Evolutionary conservation across 1,140 invertebrate species (phyloP), one percentile per base, ranked within the genome.

Genomic region (Neodiprion fabricii): DNA sequence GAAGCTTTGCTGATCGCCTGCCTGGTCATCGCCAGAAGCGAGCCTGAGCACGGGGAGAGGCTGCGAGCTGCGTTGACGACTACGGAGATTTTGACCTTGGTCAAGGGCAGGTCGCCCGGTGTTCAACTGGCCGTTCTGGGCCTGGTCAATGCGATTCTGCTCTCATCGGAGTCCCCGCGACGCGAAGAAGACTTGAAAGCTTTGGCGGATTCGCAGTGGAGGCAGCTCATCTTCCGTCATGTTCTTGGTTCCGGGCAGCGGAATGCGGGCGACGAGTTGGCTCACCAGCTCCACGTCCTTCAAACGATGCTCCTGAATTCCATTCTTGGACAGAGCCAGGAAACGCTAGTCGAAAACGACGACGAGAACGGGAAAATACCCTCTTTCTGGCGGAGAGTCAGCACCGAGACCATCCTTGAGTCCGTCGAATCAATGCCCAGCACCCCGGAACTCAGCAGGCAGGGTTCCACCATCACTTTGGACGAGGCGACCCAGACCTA

Each of bases 71-170:
- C 67, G 40, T 11, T 69, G 67, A 69, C 17, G 10, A 69, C 67
- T 4, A 23, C 21, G 67, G 67, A 69, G 21, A 69, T 21, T 47
- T 47, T 69, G 67, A 69, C 11, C 67, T 23, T 69, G 67, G 40
- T 69, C 40, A 47, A 21, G 40, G 67, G 67, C 17, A 69, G 67
- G 40, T 69, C 67, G n/a, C 14, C 67, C 40, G 11, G 67, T 12
- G 67, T 69, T 69, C 67, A 69, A 21, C 8, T 69, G 17, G 67
- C 67, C 67, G 40, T 69, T 69, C 21, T 69, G 67, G 67, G 67
- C 12, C 17, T 69, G 67, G 67, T 69, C 10, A 69, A 69, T 21
- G 67, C 21, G 11, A 11, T 69, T 21, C 40, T 69, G 40, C 67
- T 69, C 67, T 69, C 67, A 11, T 21, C 67, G 11, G 67, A 69